Evolutionary conservation across 2,888 invertebrate genomes (phyloP).

Genomic region (Tanypteryx hageni): DNA sequence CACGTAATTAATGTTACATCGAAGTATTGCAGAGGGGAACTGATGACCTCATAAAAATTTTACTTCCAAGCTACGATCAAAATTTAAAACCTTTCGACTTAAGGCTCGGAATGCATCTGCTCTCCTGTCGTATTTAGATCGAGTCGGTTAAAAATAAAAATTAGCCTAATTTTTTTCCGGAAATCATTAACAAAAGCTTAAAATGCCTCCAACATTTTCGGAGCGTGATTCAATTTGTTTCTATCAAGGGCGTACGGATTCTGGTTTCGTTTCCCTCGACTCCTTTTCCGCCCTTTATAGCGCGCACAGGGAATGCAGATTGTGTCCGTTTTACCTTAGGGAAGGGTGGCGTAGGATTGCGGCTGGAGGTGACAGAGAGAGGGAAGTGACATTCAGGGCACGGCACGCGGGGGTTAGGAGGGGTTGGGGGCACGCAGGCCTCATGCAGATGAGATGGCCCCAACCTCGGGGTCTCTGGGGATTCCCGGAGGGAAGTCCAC

Average conservation of each 20-base stretch:
- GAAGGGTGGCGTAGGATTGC: not conserved
- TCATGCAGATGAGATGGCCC: conserved; percentile 25
- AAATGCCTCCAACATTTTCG: conserved; percentile 17
- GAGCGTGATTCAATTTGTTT: conserved; percentile 49
- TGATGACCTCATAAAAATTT: not conserved
- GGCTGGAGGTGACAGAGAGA: not conserved
- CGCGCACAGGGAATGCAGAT: conserved; percentile 35
- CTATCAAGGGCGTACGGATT: conserved; percentile 16
- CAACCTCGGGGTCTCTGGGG: not conserved
- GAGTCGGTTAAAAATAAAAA: conserved; percentile 3
- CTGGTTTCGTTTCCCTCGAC: conserved; percentile 29
- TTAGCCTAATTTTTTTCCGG: not conserved
- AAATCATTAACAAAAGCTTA: not conserved
- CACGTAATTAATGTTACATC: not conserved
- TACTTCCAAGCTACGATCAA: not conserved
- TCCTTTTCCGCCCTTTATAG: not conserved
- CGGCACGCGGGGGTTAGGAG: not conserved
- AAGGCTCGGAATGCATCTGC: not conserved
- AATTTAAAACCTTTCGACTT: no score
- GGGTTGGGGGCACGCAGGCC: not conserved
- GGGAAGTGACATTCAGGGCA: not conserved
- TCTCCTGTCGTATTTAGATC: not conserved
- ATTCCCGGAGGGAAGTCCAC: no score
- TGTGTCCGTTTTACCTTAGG: not conserved
- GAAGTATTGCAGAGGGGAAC: not conserved